phyloP scores from a whole-genome alignment of 2,113 vertebrate species.

The Podiceps cristatus region DNA sequence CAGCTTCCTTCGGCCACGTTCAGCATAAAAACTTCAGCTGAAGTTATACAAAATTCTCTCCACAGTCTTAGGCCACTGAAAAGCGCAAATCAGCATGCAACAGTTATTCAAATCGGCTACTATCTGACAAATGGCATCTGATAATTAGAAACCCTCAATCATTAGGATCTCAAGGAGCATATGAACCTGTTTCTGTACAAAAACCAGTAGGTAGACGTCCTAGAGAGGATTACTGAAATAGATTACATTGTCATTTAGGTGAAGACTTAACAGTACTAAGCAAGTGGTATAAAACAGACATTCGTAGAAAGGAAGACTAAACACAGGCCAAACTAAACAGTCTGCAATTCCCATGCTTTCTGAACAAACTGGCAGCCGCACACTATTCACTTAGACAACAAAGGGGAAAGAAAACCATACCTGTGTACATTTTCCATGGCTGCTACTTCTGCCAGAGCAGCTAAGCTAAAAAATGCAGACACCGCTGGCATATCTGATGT shows the following conservation, averaged over 20 bases:
- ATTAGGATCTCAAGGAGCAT: background rate
- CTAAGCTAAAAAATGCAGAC: slow-evolving; percentile 94
- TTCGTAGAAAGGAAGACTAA: slow-evolving; percentile 9
- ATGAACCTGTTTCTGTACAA: background rate
- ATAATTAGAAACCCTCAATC: background rate
- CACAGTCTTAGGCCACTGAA: background rate
- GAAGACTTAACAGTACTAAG: background rate
- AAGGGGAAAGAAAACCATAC: slow-evolving; percentile 64
- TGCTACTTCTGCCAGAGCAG: slow-evolving; percentile 99
- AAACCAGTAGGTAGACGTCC: background rate
- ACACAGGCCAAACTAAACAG: background rate
- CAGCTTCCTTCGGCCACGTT: background rate
- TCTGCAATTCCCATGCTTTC: background rate
- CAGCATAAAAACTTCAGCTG: background rate
- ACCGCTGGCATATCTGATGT: slow-evolving; percentile 80
- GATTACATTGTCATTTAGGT: background rate
- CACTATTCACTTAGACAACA: background rate
- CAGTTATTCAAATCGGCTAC: background rate
- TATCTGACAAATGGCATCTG: background rate
- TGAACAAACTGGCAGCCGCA: background rate
- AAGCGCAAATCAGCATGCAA: background rate
- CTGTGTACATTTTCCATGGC: slow-evolving; percentile 99
- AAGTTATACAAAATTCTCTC: background rate
- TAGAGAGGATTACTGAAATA: background rate
- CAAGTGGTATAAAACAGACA: background rate